Evolutionary conservation across 2,113 vertebrate species (phyloP), one percentile per base, ranked within the genome.

Genomic region (Oncorhynchus kisutch): DNA sequence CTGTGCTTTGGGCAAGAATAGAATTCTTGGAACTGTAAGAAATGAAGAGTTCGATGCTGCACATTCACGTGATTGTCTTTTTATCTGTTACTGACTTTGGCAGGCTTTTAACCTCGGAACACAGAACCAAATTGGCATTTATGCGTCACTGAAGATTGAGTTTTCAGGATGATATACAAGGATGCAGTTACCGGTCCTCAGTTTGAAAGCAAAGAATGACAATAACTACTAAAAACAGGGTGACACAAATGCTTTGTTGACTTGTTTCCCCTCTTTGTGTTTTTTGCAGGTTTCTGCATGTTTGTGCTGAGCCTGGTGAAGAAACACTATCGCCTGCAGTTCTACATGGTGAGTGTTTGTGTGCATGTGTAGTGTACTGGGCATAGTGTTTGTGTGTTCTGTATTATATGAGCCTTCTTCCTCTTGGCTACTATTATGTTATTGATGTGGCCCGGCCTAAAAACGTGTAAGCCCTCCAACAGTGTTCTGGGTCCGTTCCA

Each of bases 271-370:
- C 5, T 54, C 3, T 22, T 82, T 59, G 29, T 74, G 49, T 62
- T n/a, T 86, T 83, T 86, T 83, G 12, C 87, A 90, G 98, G 98
- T 49, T 99, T 99, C 92, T 99, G 98, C 91, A 99, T 99, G 98
- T 99, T 99, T 81, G 98, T 99, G 49, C 85, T 99, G 89, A 99
- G 97, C 71, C 90, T 99, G 91, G 98, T 99, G 90, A 99, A 99
- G 94, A 99, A 99, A 69, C 98, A 99, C 82, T 99, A 99, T 74
- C 96, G 98, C 20, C 95, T 99, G 39, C 98, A 99, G 88, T 99
- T 99, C 88, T 99, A 99, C 92, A 99, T 99, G 98, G 98, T 99
- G 91, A 95, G 94, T 78, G 18, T 45, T 3, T 11, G 8, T 34
- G 6, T 34, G 34, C 34, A 34, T 34, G 34, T 31, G 20, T 67